phyloP scores from a whole-genome alignment of 2,797 vertebrate species.

The Gymnoscopelus microlampas region DNA sequence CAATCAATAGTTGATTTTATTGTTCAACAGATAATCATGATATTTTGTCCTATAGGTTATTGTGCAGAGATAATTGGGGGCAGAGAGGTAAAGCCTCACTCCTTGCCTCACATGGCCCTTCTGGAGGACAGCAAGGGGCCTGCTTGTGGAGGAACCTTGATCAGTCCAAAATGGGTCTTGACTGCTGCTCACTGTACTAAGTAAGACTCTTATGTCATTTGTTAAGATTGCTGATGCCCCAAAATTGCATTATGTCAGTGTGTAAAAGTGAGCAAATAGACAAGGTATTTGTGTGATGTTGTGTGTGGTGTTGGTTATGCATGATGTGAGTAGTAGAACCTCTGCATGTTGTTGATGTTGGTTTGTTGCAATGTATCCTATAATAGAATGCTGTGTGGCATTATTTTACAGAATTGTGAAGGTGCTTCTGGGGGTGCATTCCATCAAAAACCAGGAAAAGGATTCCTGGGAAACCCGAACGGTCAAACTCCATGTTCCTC shows the following conservation, averaged over 20 bases:
- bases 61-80: slow-evolving; percentile 73
- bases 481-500: slow-evolving; percentile 3
- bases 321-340: too few species aligned
- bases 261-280: too few species aligned
- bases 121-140: accelerated
- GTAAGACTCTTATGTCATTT: slow-evolving; percentile 38
- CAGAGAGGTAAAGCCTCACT: slow-evolving; percentile 63
- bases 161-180: slow-evolving; percentile 69
- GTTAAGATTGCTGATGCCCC: background rate
- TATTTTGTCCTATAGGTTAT: slow-evolving; percentile 47
- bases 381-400: background rate
- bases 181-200: slow-evolving; percentile 71
- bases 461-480: slow-evolving; percentile 31
- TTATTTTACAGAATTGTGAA: background rate
- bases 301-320: too few species aligned
- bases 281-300: too few species aligned
- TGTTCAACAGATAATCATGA: background rate
- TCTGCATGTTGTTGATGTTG: too few species aligned
- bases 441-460: slow-evolving; percentile 33
- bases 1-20: background rate
- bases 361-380: too few species aligned
- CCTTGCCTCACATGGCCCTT: slow-evolving; percentile 72
- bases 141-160: slow-evolving; percentile 66
- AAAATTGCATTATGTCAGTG: too few species aligned
- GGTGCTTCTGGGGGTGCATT: slow-evolving; percentile 71